Evolutionary conservation across 2,888 invertebrate genomes (phyloP), one percentile per base, ranked within the genome.

Genomic region (Brenthis daphne): DNA sequence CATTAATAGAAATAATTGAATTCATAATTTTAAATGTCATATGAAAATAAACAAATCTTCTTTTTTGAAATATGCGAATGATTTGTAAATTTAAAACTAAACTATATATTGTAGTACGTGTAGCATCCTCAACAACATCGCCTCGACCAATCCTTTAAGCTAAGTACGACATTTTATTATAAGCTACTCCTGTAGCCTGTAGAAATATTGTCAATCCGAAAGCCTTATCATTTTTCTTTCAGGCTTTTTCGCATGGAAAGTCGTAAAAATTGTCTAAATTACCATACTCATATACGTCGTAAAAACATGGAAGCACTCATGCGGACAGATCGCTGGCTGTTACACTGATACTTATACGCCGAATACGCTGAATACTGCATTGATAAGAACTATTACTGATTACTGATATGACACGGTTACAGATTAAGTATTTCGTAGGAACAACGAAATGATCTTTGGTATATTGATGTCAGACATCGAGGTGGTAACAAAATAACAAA

Each of bases 251-350:
- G 83, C 82, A 79, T 80, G 82, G 82, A 81, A 79, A 81, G 69
- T 81, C 82, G 81, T 88, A 88, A 87, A 89, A 88, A 85, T 85
- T 80, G 80, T 87, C 83, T 87, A 89, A 86, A 88, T 87, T 86
- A 86, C 85, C 83, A 76, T 82, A 85, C 83, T 81, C 80, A 77
- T 83, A 87, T 85, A 87, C 82, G 83, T 88, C 85, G 85, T 90
- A 90, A 88, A 91, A 91, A 90, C 86, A 86, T 92, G 92, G 92
- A 92, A 92, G 92, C 92, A 92, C 92, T 87, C 85, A 87, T 83
- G 87, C 90, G 92, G 92, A 92, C 92, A 92, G 90, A 83, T 90
- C 87, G 87, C 89, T 89, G 89, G 84, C 82, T 88, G 83, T 80
- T 80, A 80, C 82, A 82, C 77, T 78, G 75, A 74, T 75, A 78